Evolutionary conservation across 2,888 invertebrate species (phyloP), one percentile per base, ranked within the genome.

Genomic region (Anarsia innoxiella): DNA sequence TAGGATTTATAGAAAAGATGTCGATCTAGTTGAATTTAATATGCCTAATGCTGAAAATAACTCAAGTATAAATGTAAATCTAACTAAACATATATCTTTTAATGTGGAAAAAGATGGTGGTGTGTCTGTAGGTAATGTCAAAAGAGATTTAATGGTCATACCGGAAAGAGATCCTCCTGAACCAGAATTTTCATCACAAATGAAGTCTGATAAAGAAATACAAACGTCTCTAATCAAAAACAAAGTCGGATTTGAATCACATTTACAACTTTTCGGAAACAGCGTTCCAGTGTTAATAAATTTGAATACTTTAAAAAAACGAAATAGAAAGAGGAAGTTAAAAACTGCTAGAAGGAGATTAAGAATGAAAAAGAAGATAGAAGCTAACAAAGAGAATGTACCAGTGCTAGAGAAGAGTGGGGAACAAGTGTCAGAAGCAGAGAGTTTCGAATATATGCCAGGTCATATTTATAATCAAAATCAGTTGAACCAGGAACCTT

Each of bases 391-490:
- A 47, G 56, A 64, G 47, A 59, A 54, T 37, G 42, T 54, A 30
- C 55, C 51, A 40, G 49, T 43, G 23, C 64, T 55, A 49, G 73
- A 67, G 38, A 72, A 67, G 62, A 73, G 56, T 53, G 71, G 58
- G 45, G 74, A 70, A 12, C 79, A 76, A 63, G 41, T 86, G 56
- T 65, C 88, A 45, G 87, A 88, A 55, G 89, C 89, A 19, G 89
- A 90, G 52, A 91, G 91, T 58, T 91, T 91, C 67, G 90, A 91
- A 61, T 91, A 90, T 57, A 75, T 87, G 70, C 86, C 85, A 33
- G 87, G 86, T 1, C 78, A 88, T 52, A 75, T 87, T 39, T 90
- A 88, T 51, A 86, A 88, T 49, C 86, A 87, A 51, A 86, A 78
- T 38, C 68, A 75, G 55, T 49, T 66, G 26, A 60, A 65, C 32